Base-by-base conservation (phyloP, 2,113 vertebrate species). In the Heterotis niloticus region DNA sequence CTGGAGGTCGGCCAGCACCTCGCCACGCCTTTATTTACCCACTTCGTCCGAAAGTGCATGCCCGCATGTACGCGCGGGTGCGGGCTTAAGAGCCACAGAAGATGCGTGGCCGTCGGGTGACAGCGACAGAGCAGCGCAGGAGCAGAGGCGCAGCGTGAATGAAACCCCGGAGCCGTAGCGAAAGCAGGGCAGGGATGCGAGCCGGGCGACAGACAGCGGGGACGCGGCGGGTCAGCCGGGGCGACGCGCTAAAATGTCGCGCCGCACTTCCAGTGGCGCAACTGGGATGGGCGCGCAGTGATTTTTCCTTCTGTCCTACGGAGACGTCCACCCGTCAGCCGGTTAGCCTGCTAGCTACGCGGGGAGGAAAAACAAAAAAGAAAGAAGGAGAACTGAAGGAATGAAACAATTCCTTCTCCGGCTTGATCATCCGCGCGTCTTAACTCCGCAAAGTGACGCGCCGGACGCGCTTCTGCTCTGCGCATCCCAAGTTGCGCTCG, bases 91-190 rank as follows among this genome's bases (percentile, higher is more conserved):
- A 79, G 86, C 75, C 24, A 78, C 74, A 44, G 34, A 44, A 7
- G 34, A 44, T 44, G 34, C 7, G 34, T n/a, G n/a, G n/a, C n/a
- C n/a, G n/a, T n/a, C n/a, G 90, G 90, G 89, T 92, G 91, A 91
- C 90, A 91, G 34, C 34, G 34, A 7, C 34, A 44, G n/a, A n/a
- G 86, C 87, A 89, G 79, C 74, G 83, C 74, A 51, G 64, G 81
- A 86, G 85, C 83, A 83, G 87, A 87, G 91, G 89, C 89, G 90
- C 90, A 90, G 91, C 89, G 92, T 93, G 92, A 93, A 93, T 93
- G 92, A 92, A 92, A 44, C 91, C 88, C 88, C 82, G 90, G 89
- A 87, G 90, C 88, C 87, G 91, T 91, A 92, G 90, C 90, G 91
- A 92, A 44, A 91, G 90, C 90, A 92, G 89, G 90, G 91, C 88